Evolutionary conservation across 2,113 vertebrate species (phyloP).

Genomic region (Anhinga rufa): DNA sequence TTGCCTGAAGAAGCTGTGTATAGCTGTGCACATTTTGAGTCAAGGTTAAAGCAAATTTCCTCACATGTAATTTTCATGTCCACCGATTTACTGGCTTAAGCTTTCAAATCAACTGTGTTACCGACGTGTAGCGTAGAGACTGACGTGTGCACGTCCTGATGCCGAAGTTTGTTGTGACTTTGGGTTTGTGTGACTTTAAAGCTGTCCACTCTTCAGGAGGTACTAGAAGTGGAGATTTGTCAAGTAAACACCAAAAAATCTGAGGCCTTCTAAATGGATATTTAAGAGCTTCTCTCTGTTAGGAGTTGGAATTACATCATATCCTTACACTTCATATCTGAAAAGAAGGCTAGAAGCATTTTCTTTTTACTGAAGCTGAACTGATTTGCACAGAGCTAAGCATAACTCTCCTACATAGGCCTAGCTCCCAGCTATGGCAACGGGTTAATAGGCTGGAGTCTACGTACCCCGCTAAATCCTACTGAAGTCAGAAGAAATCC

Average conservation of each 20-base stretch:
- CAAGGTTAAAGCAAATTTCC: neutral
- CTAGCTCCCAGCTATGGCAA: neutral
- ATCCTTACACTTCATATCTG: neutral
- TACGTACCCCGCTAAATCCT: neutral
- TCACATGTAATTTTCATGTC: neutral
- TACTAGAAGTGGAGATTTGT: neutral
- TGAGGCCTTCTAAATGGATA: neutral
- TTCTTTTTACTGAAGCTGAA: neutral
- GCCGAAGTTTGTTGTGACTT: neutral
- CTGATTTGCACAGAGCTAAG: neutral
- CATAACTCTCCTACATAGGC: neutral
- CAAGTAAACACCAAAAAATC: neutral
- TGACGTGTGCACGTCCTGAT: rapidly evolving
- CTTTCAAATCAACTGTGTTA: neutral
- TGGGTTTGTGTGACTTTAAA: neutral
- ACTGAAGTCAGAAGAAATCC: neutral
- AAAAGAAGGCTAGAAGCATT: neutral
- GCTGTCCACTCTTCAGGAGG: neutral
- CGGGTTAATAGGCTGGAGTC: neutral
- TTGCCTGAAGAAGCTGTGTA: neutral
- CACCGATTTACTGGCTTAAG: neutral
- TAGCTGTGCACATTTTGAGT: neutral
- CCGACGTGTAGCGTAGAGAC: neutral
- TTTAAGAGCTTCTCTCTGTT: neutral
- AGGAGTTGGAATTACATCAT: neutral